These are phyloP conservation scores for Drosophila ironensis DNA, from an alignment of 1,140 invertebrate species.

Conservation along the genomic window DNA sequence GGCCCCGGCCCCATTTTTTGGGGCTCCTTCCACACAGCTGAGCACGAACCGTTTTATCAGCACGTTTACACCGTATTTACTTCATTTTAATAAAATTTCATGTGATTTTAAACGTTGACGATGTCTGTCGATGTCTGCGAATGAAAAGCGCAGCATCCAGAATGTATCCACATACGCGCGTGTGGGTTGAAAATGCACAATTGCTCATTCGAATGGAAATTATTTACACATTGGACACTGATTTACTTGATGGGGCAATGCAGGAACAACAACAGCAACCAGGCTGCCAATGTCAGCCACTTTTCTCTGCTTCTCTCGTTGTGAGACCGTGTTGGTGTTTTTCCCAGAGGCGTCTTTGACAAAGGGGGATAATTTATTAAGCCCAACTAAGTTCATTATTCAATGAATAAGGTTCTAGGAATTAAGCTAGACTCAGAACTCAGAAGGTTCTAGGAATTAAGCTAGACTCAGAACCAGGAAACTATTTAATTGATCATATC, in stretches of 20 bases:
- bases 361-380: background rate
- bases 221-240: slow-evolving; percentile 81
- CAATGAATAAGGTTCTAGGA: too few relatives aligned
- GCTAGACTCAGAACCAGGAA: too few relatives aligned
- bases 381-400: too few relatives aligned
- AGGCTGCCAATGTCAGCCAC: slow-evolving; percentile 63
- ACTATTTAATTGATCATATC: too few relatives aligned
- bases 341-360: slow-evolving; percentile 11
- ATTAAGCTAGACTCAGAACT: too few relatives aligned
- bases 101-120: slow-evolving; percentile 74
- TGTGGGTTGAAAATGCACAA: slow-evolving; percentile 72
- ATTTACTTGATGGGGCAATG: slow-evolving; percentile 72
- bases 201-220: slow-evolving; percentile 81
- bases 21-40: slow-evolving; percentile 69
- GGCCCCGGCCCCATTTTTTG: slow-evolving; percentile 31
- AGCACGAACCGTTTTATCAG: slow-evolving; percentile 80
- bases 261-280: slow-evolving; percentile 42
- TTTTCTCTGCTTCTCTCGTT: slow-evolving; percentile 17
- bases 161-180: slow-evolving; percentile 1
- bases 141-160: slow-evolving; percentile 60
- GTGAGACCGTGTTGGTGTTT: background rate
- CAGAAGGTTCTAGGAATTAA: too few relatives aligned
- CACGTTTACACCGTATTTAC: slow-evolving; percentile 82
- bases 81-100: slow-evolving; percentile 82
- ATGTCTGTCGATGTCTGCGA: slow-evolving; percentile 68